Percentiles rank a stretch among this genome's conserved stretches.
Conservation (phyloP, 1,140 invertebrate genomes). For the Pemphigus obesinymphae region DNA sequence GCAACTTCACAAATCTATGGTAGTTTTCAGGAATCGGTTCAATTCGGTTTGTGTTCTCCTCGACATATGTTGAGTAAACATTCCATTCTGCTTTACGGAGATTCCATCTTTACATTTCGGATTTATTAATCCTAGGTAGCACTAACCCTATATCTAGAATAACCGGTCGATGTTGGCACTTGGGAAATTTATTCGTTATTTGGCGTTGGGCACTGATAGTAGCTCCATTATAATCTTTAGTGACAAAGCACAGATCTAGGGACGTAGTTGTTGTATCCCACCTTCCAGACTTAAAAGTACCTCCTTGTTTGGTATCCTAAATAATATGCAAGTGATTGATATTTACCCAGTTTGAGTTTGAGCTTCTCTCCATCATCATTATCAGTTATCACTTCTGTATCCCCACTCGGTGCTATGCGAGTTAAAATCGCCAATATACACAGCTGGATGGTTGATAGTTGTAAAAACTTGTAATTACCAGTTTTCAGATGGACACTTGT, state of each 20-base stretch:
- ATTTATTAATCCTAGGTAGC: no score
- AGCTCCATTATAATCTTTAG: not conserved
- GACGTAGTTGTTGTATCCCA: not conserved
- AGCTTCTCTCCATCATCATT: not conserved
- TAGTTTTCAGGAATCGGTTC: no score
- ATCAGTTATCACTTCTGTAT: not conserved
- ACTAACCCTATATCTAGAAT: not conserved
- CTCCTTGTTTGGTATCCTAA: not conserved
- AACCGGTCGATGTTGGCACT: not conserved
- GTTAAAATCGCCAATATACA: not conserved
- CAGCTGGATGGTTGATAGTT: not conserved
- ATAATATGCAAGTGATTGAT: not conserved
- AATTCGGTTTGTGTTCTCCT: no score
- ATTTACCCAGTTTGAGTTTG: not conserved
- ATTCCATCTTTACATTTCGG: no score
- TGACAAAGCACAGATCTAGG: not conserved
- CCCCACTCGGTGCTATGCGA: not conserved
- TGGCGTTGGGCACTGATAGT: not conserved
- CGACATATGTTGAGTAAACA: no score
- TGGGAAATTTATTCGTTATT: not conserved
- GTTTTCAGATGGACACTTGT: not conserved
- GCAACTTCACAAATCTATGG: no score
- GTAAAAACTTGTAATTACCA: not conserved
- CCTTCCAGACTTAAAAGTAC: not conserved
- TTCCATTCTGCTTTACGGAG: no score